Evolutionary conservation across 1,140 invertebrate species (phyloP).

Genomic region (Limonius californicus): DNA sequence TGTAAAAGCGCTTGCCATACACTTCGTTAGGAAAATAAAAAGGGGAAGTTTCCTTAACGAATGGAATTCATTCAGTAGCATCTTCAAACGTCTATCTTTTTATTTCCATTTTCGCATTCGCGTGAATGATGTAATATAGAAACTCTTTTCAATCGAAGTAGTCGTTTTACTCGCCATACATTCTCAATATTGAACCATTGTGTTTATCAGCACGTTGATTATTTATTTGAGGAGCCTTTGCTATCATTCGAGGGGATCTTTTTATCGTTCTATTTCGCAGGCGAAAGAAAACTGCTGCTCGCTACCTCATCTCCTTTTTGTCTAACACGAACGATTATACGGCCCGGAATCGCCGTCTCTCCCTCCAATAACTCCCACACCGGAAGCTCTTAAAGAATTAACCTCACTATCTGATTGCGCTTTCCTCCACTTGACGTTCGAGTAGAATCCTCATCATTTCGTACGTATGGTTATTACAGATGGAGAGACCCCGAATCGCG

Average conservation of each 20-base stretch:
- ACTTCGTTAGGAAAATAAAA: no score
- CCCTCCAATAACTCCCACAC: not conserved
- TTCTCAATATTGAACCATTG: not conserved
- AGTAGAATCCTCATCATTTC: conserved; percentile 1
- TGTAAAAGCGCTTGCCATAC: no score
- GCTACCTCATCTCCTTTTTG: not conserved
- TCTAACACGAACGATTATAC: not conserved
- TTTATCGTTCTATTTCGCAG: not conserved
- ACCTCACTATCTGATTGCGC: not conserved
- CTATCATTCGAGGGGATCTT: conserved; percentile 1
- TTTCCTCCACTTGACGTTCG: not conserved
- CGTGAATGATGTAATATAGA: not conserved
- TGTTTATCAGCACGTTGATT: not conserved
- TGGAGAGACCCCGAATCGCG: not conserved
- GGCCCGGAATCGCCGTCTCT: not conserved
- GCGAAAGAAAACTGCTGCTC: not conserved
- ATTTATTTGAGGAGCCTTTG: not conserved
- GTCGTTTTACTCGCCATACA: not conserved
- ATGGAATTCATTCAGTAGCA: no score
- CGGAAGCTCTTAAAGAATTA: conserved; percentile 1
- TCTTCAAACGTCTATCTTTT: no score
- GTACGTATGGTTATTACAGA: conserved; percentile 1
- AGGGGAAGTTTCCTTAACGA: no score
- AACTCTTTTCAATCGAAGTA: not conserved
- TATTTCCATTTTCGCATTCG: not conserved